A percentile compares a stretch with the other conserved stretches of the same genome.
phyloP scores from a whole-genome alignment of 2,888 invertebrate genomes.

The Acholoe squamosa region DNA sequence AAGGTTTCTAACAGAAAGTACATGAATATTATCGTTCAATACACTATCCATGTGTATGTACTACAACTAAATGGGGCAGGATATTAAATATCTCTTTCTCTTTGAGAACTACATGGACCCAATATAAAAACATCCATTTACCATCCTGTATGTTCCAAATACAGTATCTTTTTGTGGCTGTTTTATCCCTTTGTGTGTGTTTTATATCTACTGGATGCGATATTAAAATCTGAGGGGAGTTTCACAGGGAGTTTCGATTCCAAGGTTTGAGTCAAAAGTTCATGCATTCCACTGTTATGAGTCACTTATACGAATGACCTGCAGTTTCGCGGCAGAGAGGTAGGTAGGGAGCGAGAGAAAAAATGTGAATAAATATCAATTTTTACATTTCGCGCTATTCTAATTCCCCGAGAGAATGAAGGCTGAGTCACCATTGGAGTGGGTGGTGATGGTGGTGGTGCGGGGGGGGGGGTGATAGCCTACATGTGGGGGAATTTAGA shows the following conservation, averaged over 20 bases:
- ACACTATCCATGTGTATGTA: too few relatives aligned
- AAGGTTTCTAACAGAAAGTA: too few relatives aligned
- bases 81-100: too few relatives aligned
- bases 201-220: too few relatives aligned
- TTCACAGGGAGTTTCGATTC: not conserved
- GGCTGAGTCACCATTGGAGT: not conserved
- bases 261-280: constrained; percentile 14
- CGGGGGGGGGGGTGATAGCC: not conserved
- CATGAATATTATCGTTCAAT: too few relatives aligned
- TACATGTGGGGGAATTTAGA: constrained; percentile 1
- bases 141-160: too few relatives aligned
- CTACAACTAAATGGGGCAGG: too few relatives aligned
- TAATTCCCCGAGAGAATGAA: not conserved
- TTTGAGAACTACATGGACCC: too few relatives aligned
- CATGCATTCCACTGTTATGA: not conserved
- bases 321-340: not conserved
- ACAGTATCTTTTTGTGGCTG: too few relatives aligned
- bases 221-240: not conserved
- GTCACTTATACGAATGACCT: constrained; percentile 11
- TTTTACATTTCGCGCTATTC: not conserved
- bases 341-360: not conserved
- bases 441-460: too few relatives aligned
- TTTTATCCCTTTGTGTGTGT: too few relatives aligned
- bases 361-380: constrained; percentile 22
- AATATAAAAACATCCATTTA: too few relatives aligned